Conservation (phyloP, 2,888 invertebrate species). For the Cheilosia grossa region DNA sequence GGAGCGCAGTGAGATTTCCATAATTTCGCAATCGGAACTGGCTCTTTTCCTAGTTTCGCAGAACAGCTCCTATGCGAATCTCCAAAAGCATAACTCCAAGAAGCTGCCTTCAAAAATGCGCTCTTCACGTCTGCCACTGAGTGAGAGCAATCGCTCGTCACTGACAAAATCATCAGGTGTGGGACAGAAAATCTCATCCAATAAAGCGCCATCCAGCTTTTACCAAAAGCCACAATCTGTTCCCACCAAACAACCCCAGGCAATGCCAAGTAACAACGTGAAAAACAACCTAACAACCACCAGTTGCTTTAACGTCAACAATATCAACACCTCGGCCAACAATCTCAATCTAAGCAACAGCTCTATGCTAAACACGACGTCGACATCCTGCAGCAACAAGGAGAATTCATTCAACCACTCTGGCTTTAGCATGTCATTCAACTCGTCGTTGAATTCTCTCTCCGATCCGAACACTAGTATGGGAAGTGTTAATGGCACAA, state of each 20-base stretch:
- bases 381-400: conserved; percentile 78
- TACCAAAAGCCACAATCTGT: conserved; percentile 52
- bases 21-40: conserved; percentile 79
- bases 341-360: conserved; percentile 65
- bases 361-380: conserved; percentile 78
- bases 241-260: conserved; percentile 49
- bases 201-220: conserved; percentile 34
- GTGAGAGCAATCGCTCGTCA: conserved; percentile 51
- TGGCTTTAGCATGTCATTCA: conserved; percentile 75
- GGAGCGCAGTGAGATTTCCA: conserved; percentile 80
- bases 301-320: conserved; percentile 61
- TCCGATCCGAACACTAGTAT: conserved; percentile 79
- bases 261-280: conserved; percentile 11
- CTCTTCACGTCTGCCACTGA: conserved; percentile 49
- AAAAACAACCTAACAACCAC: conserved; percentile 48
- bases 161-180: conserved; percentile 20
- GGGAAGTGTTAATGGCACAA: conserved; percentile 63
- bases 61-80: conserved; percentile 14
- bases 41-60: conserved; percentile 46
- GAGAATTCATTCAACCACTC: conserved; percentile 78
- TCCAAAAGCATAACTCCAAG: conserved; percentile 43
- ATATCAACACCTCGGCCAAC: conserved; percentile 76
- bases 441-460: conserved; percentile 78
- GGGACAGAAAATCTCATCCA: conserved; percentile 27
- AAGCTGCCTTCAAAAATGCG: conserved; percentile 48